Percentiles rank a stretch among this genome's conserved stretches.
These are phyloP conservation scores for Salvator merianae DNA, from an alignment of 2,113 vertebrate genomes.

Conservation along the genomic window DNA sequence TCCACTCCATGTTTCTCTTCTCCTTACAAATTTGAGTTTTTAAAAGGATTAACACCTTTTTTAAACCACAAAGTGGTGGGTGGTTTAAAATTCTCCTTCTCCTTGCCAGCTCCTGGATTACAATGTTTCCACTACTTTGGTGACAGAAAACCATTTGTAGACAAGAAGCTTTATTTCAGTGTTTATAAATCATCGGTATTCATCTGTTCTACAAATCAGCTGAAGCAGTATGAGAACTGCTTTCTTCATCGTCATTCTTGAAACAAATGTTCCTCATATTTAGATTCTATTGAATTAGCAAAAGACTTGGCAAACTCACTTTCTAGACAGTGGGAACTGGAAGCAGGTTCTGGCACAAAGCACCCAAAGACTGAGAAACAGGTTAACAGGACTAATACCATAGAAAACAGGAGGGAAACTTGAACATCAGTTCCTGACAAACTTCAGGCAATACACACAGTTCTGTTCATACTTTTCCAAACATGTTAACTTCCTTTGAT, in stretches of 20 bases:
- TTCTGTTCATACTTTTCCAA: background rate
- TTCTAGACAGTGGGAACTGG: constrained; percentile 26
- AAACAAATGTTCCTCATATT: constrained; percentile 55
- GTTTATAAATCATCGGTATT: constrained; percentile 59
- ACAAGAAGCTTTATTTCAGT: constrained; percentile 59
- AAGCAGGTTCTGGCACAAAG: constrained; percentile 23
- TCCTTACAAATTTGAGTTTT: background rate
- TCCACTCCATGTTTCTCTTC: too few species aligned
- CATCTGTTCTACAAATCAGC: constrained; percentile 74
- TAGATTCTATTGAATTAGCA: constrained; percentile 36
- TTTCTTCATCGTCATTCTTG: constrained; percentile 59
- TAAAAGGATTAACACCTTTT: background rate
- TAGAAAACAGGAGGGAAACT: constrained; percentile 11
- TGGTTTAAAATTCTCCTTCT: constrained; percentile 33
- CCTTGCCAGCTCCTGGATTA: constrained; percentile 29
- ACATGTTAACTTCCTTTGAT: background rate
- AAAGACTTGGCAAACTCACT: constrained; percentile 40
- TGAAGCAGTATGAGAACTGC: constrained; percentile 55
- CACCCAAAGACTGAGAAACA: background rate
- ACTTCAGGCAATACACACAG: background rate
- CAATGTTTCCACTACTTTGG: constrained; percentile 38
- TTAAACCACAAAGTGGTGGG: constrained; percentile 40
- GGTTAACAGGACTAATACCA: background rate
- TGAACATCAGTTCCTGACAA: background rate
- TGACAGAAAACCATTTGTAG: constrained; percentile 67